These are phyloP conservation scores for Danio choprae DNA, from an alignment of 2,797 vertebrate genomes.

Conservation along the genomic window DNA sequence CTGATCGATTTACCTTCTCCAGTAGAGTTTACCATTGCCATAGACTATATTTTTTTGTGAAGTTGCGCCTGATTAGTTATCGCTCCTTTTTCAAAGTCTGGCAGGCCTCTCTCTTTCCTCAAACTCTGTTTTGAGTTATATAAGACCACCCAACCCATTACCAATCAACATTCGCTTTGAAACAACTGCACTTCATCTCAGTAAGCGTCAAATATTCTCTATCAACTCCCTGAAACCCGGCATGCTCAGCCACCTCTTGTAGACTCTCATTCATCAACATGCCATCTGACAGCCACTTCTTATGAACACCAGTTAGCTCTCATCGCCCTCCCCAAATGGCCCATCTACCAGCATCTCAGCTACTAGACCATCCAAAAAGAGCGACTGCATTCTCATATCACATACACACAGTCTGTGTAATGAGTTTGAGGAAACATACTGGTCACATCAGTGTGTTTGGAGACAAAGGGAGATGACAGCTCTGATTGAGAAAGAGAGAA, in stretches of 20 bases:
- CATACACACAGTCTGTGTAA: slow-evolving; percentile 23
- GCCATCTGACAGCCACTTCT: slow-evolving; percentile 38
- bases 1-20: not conserved
- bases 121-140: slow-evolving; percentile 28
- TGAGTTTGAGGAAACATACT: slow-evolving; percentile 29
- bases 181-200: slow-evolving; percentile 19
- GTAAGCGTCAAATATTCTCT: slow-evolving; percentile 16
- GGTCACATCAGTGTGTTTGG: slow-evolving; percentile 38
- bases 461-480: slow-evolving; percentile 52
- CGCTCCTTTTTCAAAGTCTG: not conserved
- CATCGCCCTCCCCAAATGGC: slow-evolving; percentile 39
- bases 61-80: not conserved
- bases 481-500: slow-evolving; percentile 33
- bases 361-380: slow-evolving; percentile 38
- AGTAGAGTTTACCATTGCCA: not conserved
- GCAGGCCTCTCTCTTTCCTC: not conserved
- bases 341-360: slow-evolving; percentile 28
- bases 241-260: slow-evolving; percentile 25
- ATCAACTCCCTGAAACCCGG: slow-evolving; percentile 29
- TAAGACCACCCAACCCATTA: slow-evolving; percentile 29
- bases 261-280: slow-evolving; percentile 45
- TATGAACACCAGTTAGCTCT: slow-evolving; percentile 39
- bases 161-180: not conserved
- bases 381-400: slow-evolving; percentile 34
- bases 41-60: not conserved